Evolutionary conservation across 2,113 vertebrate species (phyloP).

Genomic region (Mesoclemmys tuberculata): DNA sequence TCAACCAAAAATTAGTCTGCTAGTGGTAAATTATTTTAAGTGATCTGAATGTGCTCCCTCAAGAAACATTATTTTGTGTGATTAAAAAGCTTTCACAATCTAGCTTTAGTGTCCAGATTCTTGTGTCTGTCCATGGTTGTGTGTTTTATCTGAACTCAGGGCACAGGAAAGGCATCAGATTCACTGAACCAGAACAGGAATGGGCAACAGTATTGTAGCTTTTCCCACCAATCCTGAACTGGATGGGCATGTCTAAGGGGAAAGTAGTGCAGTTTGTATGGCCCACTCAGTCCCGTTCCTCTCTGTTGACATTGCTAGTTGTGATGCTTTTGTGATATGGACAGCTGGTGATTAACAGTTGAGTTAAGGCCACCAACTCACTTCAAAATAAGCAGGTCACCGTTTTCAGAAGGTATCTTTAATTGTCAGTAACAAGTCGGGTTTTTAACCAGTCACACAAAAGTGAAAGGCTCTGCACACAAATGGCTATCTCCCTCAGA

Average conservation of each 20-base stretch:
- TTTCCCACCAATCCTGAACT: not conserved
- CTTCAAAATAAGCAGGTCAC: not conserved
- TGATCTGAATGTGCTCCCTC: not conserved
- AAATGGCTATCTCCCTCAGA: constrained; percentile 11
- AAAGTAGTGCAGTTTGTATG: not conserved
- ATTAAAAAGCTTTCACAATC: not conserved
- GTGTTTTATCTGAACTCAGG: not conserved
- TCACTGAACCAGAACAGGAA: not conserved
- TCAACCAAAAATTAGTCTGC: too few relatives aligned
- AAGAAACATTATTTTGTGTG: not conserved
- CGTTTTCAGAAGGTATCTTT: not conserved
- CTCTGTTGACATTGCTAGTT: not conserved
- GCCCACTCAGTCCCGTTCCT: not conserved
- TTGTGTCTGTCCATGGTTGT: not conserved
- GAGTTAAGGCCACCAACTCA: not conserved
- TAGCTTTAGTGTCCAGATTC: not conserved
- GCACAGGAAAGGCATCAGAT: not conserved
- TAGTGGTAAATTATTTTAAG: not conserved
- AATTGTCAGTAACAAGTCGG: not conserved
- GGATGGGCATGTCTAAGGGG: accelerated
- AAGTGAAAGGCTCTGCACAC: constrained; percentile 25
- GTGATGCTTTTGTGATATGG: not conserved
- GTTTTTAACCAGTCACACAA: not conserved
- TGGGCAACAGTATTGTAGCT: not conserved
- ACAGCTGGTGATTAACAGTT: not conserved